These are phyloP conservation scores for Crocallis elinguaria DNA, from an alignment of 2,888 invertebrate genomes.

Conservation along the genomic window DNA sequence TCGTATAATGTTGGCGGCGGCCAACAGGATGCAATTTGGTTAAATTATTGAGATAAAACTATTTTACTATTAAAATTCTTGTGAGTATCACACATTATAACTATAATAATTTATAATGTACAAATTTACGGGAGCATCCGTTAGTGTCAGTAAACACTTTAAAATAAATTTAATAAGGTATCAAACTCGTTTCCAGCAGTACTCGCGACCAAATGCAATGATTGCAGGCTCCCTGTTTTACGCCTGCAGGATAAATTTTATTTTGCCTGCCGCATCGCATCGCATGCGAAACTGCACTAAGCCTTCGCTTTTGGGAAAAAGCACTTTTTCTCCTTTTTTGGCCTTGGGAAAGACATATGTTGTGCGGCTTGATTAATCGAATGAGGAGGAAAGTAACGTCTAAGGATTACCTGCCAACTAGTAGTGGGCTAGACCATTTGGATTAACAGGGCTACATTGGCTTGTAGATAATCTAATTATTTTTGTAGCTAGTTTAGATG, in stretches of 20 bases:
- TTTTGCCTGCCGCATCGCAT: conserved; percentile 57
- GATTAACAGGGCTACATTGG: no score
- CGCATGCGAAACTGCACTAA: conserved; percentile 60
- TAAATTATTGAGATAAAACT: no score
- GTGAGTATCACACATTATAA: no score
- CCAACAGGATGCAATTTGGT: no score
- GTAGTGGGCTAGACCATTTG: no score
- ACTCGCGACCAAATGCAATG: conserved; percentile 64
- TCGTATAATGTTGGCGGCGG: no score
- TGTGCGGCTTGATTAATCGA: neutral
- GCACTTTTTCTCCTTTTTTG: conserved; percentile 15
- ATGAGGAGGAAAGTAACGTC: conserved; percentile 1
- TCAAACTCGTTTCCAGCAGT: conserved; percentile 46
- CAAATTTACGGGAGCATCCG: no score
- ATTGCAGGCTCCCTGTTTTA: conserved; percentile 80
- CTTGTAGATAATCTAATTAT: no score
- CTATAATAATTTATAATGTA: no score
- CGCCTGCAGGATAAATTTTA: conserved; percentile 74
- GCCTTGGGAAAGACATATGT: conserved; percentile 20
- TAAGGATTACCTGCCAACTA: neutral
- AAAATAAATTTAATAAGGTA: conserved; percentile 45
- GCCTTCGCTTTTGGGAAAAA: conserved; percentile 36
- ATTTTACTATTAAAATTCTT: no score
- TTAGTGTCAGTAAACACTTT: no score
- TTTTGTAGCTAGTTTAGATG: no score